Conservation (phyloP, 2,888 invertebrate genomes). For the Diarsia dahlii region DNA sequence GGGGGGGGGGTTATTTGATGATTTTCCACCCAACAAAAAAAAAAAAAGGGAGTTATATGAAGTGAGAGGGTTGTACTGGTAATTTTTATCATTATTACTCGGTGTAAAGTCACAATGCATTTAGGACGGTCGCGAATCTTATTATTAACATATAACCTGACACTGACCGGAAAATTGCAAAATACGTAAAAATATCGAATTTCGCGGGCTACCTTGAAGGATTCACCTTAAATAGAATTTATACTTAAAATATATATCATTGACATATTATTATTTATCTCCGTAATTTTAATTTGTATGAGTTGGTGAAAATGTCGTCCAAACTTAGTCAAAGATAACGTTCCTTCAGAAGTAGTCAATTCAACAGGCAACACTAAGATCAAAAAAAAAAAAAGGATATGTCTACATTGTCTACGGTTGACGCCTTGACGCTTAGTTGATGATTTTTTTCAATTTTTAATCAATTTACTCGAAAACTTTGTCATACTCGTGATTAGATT, state of each 20-base stretch:
- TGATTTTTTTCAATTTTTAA: constrained; percentile 74
- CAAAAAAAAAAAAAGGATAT: constrained; percentile 67
- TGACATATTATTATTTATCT: too few species aligned
- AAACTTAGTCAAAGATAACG: background rate
- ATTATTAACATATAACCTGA: too few species aligned
- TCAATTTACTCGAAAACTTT: constrained; percentile 62
- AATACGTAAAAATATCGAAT: too few species aligned
- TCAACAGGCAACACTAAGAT: constrained; percentile 39
- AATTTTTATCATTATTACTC: too few species aligned
- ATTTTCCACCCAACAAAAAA: too few species aligned
- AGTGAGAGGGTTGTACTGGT: too few species aligned
- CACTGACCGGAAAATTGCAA: too few species aligned
- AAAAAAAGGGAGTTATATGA: too few species aligned
- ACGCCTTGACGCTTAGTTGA: constrained; percentile 86
- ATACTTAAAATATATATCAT: background rate
- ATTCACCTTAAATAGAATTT: background rate
- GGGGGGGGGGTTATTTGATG: too few species aligned
- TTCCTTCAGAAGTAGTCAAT: constrained; percentile 12
- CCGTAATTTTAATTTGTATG: background rate
- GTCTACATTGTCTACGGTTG: constrained; percentile 87
- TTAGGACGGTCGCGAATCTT: too few species aligned
- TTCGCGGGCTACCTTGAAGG: too few species aligned
- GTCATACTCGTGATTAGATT: constrained; percentile 68
- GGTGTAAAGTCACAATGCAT: too few species aligned
- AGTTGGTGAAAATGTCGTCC: constrained; percentile 32